Evolutionary conservation across 2,113 vertebrate genomes (phyloP).

Genomic region (Hiodon tergisus): DNA sequence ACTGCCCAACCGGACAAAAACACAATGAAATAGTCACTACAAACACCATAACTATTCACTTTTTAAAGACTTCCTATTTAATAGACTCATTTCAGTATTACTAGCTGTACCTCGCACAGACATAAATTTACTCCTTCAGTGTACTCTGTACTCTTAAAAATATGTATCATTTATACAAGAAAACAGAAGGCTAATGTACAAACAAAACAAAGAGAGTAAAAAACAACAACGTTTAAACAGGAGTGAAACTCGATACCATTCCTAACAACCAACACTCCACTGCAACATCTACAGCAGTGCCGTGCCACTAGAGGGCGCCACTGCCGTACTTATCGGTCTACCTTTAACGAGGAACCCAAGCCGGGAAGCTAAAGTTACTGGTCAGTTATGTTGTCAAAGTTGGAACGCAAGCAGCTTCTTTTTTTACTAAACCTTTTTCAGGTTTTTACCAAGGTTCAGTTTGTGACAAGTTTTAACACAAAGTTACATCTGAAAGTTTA

Average conservation of each 20-base stretch:
- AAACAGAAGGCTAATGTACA: not conserved
- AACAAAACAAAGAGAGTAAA: not conserved
- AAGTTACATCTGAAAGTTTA: no score
- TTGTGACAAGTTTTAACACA: no score
- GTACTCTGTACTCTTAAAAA: conserved; percentile 5
- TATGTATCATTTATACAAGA: not conserved
- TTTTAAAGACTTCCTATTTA: no score
- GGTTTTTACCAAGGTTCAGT: no score
- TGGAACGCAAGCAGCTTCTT: no score
- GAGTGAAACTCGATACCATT: not conserved
- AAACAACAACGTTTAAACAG: not conserved
- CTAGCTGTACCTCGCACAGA: no score
- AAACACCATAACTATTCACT: no score
- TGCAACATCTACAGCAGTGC: conserved; percentile 6
- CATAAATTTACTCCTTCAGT: not conserved
- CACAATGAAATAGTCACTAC: no score
- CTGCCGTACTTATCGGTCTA: no score
- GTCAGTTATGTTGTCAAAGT: not conserved
- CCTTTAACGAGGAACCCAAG: not conserved
- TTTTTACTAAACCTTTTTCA: no score
- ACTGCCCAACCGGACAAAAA: no score
- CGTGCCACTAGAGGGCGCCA: not conserved
- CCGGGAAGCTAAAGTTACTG: not conserved
- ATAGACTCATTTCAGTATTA: no score
- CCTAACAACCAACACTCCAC: not conserved